Conservation (phyloP, 64 coral and sea anemone species). For the Pocillopora damicornis region DNA sequence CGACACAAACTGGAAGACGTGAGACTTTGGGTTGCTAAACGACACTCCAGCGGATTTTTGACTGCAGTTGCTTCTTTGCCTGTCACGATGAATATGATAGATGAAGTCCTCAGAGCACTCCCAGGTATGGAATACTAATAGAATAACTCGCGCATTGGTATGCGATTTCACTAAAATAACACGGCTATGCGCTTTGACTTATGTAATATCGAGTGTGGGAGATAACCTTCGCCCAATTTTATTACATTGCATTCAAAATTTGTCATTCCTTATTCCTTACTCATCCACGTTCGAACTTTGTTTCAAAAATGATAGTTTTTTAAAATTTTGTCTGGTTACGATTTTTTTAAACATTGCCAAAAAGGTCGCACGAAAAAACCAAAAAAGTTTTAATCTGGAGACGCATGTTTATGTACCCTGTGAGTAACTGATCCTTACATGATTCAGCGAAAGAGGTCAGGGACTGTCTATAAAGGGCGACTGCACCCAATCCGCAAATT, state of each 20-base stretch:
- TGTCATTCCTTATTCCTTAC: background rate
- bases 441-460: too few species aligned
- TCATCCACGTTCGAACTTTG: background rate
- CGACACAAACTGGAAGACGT: constrained; percentile 58
- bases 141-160: background rate
- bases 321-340: too few species aligned
- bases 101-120: constrained; percentile 38
- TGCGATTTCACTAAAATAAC: background rate
- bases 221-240: background rate
- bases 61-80: constrained; percentile 53
- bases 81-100: constrained; percentile 37
- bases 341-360: too few species aligned
- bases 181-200: background rate
- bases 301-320: background rate
- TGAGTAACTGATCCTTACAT: too few species aligned
- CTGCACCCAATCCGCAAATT: too few species aligned
- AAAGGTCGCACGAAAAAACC: too few species aligned
- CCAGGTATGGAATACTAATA: constrained; percentile 26
- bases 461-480: too few species aligned
- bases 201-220: background rate
- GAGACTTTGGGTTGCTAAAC: constrained; percentile 71
- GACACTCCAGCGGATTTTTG: constrained; percentile 66
- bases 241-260: background rate
- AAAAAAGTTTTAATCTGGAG: too few species aligned
- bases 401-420: too few species aligned